Base-by-base conservation (phyloP, 2,797 vertebrate species). In the Gephyroberyx darwinii region DNA sequence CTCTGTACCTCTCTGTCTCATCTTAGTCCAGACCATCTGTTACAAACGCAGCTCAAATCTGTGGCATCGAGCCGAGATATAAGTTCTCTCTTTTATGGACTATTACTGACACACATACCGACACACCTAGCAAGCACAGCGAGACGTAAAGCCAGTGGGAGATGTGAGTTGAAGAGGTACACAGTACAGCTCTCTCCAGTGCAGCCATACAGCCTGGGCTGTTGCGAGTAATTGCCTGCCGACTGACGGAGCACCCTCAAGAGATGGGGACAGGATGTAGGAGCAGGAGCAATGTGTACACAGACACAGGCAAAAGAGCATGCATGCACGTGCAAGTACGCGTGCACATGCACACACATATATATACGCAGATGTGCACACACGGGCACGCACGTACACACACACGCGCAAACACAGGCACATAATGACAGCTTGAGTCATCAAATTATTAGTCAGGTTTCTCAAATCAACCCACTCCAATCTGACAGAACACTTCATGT, bases 21-120 rank as follows among this genome's bases (percentile, higher is more conserved):
- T 90, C 85, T 87, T 68, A 80, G 83, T 90, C 84, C 86, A 88
- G 83, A 79, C 92, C 92, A 92, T 93, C 92, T 93, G 90, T 89
- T 85, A 81, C 77, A 55, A 64, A 62, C 48, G 6, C 69, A 58
- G 81, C 80, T 84, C 71, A 22, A 53, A 81, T 87, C 78, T 81
- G 85, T 72, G 75, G 80, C 74, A 43, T 71, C 68, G 72, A 51
- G 69, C 63, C 20, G 67, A 80, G 79, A 66, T 82, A 78, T 80
- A 81, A 62, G 81, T 80, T 81, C 66, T 75, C 75, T 74, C 76
- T 69, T 71, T 75, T 68, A 59, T 35, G 60, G 70, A 64, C 70
- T 64, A 61, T 70, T 58, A 74, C 81, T 55, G 69, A 52, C 47
- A 50, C 78, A 74, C 68, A 69, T 26, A 26, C 26, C 26, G 51